Evolutionary conservation across 1,140 invertebrate species (phyloP).

Genomic region (Eumaeus atala): DNA sequence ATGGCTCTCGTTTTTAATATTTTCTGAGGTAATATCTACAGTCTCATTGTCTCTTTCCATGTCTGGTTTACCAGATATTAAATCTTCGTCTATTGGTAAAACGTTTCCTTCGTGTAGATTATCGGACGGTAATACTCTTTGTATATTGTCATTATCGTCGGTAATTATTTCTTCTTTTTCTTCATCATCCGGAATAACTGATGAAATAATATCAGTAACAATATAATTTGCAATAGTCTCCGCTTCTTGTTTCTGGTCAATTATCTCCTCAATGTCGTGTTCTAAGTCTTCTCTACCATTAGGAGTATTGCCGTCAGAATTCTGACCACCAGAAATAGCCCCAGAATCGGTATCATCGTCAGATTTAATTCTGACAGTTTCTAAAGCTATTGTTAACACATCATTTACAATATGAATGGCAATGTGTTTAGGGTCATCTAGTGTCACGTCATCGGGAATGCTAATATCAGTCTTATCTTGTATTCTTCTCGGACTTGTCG

Average conservation of each 20-base stretch:
- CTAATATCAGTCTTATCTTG: conserved; percentile 68
- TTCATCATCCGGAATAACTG: conserved; percentile 40
- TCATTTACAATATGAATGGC: conserved; percentile 68
- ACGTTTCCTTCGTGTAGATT: conserved; percentile 61
- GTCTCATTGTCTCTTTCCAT: conserved; percentile 27
- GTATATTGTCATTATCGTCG: conserved; percentile 12
- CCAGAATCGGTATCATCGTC: conserved; percentile 64
- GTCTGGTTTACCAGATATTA: conserved; percentile 45
- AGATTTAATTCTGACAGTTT: conserved; percentile 62
- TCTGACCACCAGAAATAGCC: conserved; percentile 57
- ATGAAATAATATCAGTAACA: conserved; percentile 47
- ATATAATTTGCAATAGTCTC: conserved; percentile 50
- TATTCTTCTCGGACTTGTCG: conserved; percentile 66
- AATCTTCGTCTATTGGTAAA: conserved; percentile 63
- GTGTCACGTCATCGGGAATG: conserved; percentile 72
- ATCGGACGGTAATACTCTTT: conserved; percentile 47
- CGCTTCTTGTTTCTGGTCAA: conserved; percentile 47
- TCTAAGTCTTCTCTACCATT: conserved; percentile 66
- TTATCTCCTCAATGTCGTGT: conserved; percentile 56
- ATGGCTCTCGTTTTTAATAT: conserved; percentile 57
- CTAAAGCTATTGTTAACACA: conserved; percentile 67
- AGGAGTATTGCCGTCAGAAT: conserved; percentile 65
- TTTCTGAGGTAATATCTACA: conserved; percentile 35
- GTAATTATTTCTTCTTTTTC: conserved; percentile 26
- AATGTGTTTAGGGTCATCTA: conserved; percentile 71